Evolutionary conservation across 1,140 invertebrate species (phyloP).

Genomic region (Drosophila biarmipes): DNA sequence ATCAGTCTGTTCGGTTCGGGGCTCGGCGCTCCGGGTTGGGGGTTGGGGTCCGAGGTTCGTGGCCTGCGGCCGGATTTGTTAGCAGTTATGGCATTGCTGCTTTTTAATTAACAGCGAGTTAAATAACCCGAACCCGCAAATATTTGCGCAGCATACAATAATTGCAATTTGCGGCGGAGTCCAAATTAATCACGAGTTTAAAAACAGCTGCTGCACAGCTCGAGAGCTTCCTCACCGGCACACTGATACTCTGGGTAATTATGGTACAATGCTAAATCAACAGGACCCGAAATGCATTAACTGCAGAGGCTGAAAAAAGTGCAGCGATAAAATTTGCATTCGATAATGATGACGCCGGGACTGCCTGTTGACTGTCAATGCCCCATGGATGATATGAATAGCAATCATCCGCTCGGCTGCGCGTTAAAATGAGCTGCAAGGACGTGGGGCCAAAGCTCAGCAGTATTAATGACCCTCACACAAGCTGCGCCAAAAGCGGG

Average conservation of each 20-base stretch:
- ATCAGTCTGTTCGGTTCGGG: background rate
- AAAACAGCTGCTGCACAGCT: conserved; percentile 11
- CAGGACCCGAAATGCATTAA: conserved; percentile 32
- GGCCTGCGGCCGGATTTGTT: conserved; percentile 31
- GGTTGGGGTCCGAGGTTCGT: background rate
- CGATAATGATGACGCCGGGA: conserved; percentile 68
- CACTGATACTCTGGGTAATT: conserved; percentile 16
- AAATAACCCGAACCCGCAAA: conserved; percentile 40
- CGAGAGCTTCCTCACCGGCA: conserved; percentile 5
- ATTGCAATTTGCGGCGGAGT: conserved; percentile 31
- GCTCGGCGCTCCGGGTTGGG: background rate
- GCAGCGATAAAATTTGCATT: conserved; percentile 71
- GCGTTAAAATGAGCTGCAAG: conserved; percentile 64
- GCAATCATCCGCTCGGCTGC: conserved; percentile 77
- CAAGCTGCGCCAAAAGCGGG: conserved; percentile 8
- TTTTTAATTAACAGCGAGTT: conserved; percentile 54
- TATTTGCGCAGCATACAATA: conserved; percentile 38
- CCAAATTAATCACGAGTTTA: conserved; percentile 1
- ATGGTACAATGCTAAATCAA: conserved; percentile 37
- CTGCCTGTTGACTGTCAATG: conserved; percentile 62
- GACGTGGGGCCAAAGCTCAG: conserved; percentile 58
- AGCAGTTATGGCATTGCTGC: conserved; percentile 34
- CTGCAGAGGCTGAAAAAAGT: conserved; percentile 28
- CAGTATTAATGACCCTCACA: conserved; percentile 69
- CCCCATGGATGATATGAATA: conserved; percentile 62